Evolutionary conservation across 2,888 invertebrate species (phyloP), one percentile per base, ranked within the genome.

Genomic region (Tigriopus californicus): DNA sequence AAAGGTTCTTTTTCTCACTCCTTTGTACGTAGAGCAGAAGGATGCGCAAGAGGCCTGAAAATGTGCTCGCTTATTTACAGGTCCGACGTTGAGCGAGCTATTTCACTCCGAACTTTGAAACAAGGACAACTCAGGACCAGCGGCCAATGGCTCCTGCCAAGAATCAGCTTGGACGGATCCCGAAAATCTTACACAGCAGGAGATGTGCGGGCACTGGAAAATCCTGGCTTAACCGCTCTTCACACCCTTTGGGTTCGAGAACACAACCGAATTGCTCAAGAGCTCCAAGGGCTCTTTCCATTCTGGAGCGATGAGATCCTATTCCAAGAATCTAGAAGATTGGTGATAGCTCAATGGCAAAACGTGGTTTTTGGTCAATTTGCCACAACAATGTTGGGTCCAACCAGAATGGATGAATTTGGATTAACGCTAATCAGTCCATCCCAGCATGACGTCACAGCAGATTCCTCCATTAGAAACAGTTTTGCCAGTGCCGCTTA

Each of bases 401-500:
- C 22, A 11, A 46, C 22, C n/a, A 44, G 40, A 25, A 5, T 49
- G 51, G 48, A 58, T 33, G n/a, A 41, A 52, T 15, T 51, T 25
- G 41, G 44, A 2, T 13, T 52, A 41, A 58, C 42, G 8, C 18
- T 60, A 11, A 22, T 15, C 20, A 42, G 46, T n/a, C 40, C 58
- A 8, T 52, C 65, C 64, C 69, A 66, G 3, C 73, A 74, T 62
- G 71, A 73, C 63, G 63, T 68, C 1, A 66, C 65, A n/a, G 75
- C 75, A 63, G 73, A 75, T 63, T 71, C 74, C 1, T 71, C 74
- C 1, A 69, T 75, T 44, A 69, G 71, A 41, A 76, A 76, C 65
- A 75, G 75, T 60, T 76, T 76, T 63, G 72, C 75, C 8, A 68
- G 74, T 0, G 75, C 75, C 0, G 75, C 75, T 1, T 76, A 73